phyloP scores from a whole-genome alignment of 2,888 invertebrate genomes.

The Brachypterus glaber region DNA sequence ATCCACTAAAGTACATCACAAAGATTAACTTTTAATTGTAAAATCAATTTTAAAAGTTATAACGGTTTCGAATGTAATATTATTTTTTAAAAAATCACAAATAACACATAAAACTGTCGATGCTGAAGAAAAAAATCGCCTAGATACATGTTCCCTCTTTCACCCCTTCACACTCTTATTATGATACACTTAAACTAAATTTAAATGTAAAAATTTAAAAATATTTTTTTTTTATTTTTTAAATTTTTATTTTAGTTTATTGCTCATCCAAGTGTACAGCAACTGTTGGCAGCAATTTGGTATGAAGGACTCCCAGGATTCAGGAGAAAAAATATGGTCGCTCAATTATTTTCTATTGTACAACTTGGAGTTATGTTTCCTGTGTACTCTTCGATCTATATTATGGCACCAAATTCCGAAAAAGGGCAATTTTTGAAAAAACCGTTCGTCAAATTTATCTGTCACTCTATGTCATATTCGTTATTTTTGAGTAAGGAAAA shows the following conservation, averaged over 20 bases:
- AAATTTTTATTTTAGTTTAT: conserved; percentile 24
- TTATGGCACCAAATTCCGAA: conserved; percentile 80
- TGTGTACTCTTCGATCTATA: conserved; percentile 82
- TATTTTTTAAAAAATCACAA: too few relatives aligned
- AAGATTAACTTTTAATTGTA: too few relatives aligned
- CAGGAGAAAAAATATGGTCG: conserved; percentile 79
- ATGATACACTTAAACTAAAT: too few relatives aligned
- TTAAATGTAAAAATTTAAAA: background rate
- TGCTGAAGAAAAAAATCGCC: too few relatives aligned
- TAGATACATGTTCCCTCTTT: too few relatives aligned
- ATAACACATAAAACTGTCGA: too few relatives aligned
- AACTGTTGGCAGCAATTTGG: conserved; percentile 84
- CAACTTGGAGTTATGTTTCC: conserved; percentile 89
- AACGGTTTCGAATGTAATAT: too few relatives aligned
- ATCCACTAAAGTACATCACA: too few relatives aligned
- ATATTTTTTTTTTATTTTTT: background rate
- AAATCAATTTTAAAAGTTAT: too few relatives aligned
- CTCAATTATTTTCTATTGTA: conserved; percentile 73
- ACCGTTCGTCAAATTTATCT: conserved; percentile 97
- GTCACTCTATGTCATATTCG: conserved; percentile 92
- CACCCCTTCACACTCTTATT: too few relatives aligned
- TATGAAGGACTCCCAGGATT: conserved; percentile 94
- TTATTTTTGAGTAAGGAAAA: conserved; percentile 84
- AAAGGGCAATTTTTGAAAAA: conserved; percentile 90
- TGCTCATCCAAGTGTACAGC: conserved; percentile 90